Conservation (phyloP, 2,113 vertebrate genomes). For the Nettapus auritus region DNA sequence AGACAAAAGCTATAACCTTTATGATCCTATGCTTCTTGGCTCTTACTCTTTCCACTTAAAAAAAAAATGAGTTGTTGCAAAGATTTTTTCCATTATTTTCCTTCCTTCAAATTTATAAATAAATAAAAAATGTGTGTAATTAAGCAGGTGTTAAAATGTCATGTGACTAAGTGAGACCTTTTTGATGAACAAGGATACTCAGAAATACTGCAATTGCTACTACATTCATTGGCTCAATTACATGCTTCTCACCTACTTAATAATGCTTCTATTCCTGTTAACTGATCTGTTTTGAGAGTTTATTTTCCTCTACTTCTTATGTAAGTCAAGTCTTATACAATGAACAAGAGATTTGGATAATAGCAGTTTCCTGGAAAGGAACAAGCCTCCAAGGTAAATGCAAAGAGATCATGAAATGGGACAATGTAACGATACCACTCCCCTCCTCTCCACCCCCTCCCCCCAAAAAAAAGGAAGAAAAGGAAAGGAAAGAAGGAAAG, state of each 20-base stretch:
- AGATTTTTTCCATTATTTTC: slow-evolving; percentile 34
- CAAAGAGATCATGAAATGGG: slow-evolving; percentile 60
- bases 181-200: slow-evolving; percentile 38
- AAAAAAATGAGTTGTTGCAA: slow-evolving; percentile 52
- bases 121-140: slow-evolving; percentile 54
- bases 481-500: neutral
- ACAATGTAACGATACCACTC: slow-evolving; percentile 27
- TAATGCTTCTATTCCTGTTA: slow-evolving; percentile 53
- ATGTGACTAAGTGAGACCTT: slow-evolving; percentile 41
- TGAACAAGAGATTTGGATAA: slow-evolving; percentile 51
- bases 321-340: slow-evolving; percentile 23
- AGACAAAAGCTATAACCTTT: slow-evolving; percentile 57
- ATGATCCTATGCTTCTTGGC: slow-evolving; percentile 4
- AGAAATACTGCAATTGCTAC: slow-evolving; percentile 28
- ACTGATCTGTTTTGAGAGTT: slow-evolving; percentile 54
- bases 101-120: slow-evolving; percentile 42
- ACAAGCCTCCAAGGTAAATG: slow-evolving; percentile 58
- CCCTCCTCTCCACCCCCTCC: too few relatives aligned
- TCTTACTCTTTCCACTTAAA: slow-evolving; percentile 19
- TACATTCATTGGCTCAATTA: slow-evolving; percentile 43
- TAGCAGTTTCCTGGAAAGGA: slow-evolving; percentile 46
- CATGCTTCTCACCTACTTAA: slow-evolving; percentile 67
- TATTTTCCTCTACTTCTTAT: slow-evolving; percentile 55
- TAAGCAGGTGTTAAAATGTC: slow-evolving; percentile 50
- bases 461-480: neutral